A percentile compares a stretch with the other conserved stretches of the same genome.
Conservation (phyloP, 2,113 vertebrate species). For the Micronycteris hirsuta region DNA sequence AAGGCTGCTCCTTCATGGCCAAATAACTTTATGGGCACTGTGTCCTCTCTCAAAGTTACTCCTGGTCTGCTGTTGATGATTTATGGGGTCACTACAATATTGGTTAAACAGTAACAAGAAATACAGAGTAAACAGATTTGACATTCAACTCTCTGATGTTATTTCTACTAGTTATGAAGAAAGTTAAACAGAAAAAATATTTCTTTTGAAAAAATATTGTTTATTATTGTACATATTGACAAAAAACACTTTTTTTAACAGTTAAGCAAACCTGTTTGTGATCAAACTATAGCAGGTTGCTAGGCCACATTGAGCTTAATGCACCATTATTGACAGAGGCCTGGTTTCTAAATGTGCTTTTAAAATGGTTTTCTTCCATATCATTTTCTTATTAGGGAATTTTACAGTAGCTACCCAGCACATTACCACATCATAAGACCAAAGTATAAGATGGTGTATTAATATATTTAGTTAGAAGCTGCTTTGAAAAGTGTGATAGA, state of each 20-base stretch:
- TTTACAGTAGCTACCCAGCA: background rate
- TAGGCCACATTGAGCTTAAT: background rate
- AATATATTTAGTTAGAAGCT: constrained; percentile 7
- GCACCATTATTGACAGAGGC: background rate
- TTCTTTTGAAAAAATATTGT: background rate
- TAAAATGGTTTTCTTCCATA: constrained; percentile 1
- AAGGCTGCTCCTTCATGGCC: background rate
- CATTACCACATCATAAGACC: background rate
- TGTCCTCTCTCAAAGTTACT: constrained; percentile 15
- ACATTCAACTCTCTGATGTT: background rate
- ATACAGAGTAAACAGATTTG: background rate
- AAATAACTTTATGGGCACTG: background rate
- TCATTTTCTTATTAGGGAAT: constrained; percentile 9
- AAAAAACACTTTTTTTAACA: background rate
- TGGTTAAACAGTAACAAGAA: background rate
- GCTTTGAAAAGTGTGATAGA: background rate
- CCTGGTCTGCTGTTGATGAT: background rate
- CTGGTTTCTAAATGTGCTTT: constrained; percentile 9
- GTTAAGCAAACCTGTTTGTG: background rate
- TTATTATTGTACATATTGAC: background rate
- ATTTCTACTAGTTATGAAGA: background rate
- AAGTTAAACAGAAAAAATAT: background rate
- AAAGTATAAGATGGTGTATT: background rate
- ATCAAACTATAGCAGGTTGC: background rate
- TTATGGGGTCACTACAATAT: background rate